Percentiles rank a stretch among this genome's conserved stretches.
Evolutionary conservation across 2,113 vertebrate species (phyloP).

Genomic region (Centropus bengalensis): DNA sequence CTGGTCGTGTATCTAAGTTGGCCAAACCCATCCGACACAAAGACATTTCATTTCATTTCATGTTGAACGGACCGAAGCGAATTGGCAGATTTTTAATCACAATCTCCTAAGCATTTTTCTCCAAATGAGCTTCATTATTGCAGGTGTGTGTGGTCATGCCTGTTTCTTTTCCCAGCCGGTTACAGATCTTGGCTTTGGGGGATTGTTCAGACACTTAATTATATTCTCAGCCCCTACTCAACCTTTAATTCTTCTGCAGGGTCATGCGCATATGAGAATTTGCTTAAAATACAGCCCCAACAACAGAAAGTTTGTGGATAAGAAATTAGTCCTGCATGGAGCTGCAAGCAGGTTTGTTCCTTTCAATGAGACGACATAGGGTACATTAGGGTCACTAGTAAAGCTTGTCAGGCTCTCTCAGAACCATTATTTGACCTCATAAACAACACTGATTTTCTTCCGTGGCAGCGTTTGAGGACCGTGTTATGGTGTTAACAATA

Average conservation of each 20-base stretch:
- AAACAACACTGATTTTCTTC: neutral
- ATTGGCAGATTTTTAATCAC: neutral
- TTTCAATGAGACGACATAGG: fast-evolving
- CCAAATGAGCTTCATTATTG: neutral
- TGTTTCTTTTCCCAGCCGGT: neutral
- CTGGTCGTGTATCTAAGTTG: neutral
- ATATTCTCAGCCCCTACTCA: neutral
- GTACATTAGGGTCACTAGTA: neutral
- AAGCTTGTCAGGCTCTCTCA: neutral
- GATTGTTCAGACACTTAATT: neutral
- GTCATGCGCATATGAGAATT: neutral
- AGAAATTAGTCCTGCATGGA: neutral
- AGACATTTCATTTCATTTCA: neutral
- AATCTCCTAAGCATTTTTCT: neutral
- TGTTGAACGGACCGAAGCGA: neutral
- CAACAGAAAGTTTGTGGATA: neutral
- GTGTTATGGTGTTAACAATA: neutral
- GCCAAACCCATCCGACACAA: neutral
- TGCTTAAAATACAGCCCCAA: neutral
- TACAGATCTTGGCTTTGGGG: neutral
- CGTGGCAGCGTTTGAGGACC: neutral
- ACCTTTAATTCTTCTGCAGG: neutral
- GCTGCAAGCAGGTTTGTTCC: neutral
- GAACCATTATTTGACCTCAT: neutral
- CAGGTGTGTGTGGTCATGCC: neutral